These are phyloP conservation scores for Drosophila simulans DNA, from an alignment of 1,140 invertebrate genomes.

Conservation along the genomic window DNA sequence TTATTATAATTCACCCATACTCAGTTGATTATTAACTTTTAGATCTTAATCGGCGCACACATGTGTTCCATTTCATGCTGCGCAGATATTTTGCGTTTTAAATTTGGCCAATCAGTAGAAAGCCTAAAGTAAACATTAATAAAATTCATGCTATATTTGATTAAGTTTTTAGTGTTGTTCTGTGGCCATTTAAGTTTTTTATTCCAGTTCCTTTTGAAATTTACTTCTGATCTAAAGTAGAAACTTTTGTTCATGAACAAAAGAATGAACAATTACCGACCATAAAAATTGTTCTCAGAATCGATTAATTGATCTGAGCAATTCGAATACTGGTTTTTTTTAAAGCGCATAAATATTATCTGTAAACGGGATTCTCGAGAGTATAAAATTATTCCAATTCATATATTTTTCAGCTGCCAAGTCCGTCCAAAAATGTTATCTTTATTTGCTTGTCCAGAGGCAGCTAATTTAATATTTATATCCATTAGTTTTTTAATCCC, in stretches of 20 bases:
- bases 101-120: conserved; percentile 1
- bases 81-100: conserved; percentile 22
- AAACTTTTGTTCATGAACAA: conserved; percentile 20
- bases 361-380: conserved; percentile 30
- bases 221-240: background rate
- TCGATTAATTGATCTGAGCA: background rate
- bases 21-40: background rate
- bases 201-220: conserved; percentile 13
- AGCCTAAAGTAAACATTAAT: conserved; percentile 7
- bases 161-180: conserved; percentile 20
- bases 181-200: conserved; percentile 25
- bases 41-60: background rate
- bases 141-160: conserved; percentile 52
- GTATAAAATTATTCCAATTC: conserved; percentile 2
- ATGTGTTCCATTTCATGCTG: conserved; percentile 14
- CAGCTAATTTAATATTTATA: conserved; percentile 74
- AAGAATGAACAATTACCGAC: conserved; percentile 15
- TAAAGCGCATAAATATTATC: background rate
- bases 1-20: too few species aligned
- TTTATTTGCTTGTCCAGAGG: conserved; percentile 43
- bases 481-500: conserved; percentile 39
- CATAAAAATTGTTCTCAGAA: conserved; percentile 31
- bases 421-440: conserved; percentile 41
- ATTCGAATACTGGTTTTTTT: conserved; percentile 33
- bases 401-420: conserved; percentile 14